Base-by-base conservation (phyloP, 2,113 vertebrate species). In the Tympanuchus pallidicinctus region DNA sequence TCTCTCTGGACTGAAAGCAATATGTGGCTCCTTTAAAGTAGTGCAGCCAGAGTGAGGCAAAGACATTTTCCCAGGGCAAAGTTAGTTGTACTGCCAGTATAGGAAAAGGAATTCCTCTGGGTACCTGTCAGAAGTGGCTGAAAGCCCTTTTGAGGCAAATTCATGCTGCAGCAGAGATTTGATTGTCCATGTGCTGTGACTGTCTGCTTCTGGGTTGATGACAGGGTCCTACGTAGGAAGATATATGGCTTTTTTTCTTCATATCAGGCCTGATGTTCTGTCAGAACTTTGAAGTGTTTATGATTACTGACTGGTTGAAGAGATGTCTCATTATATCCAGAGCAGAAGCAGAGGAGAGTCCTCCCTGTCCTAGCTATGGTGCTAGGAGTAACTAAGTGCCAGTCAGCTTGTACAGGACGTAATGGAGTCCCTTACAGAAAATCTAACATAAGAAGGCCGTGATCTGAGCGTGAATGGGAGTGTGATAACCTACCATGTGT, bases 1-100 rank as follows among this genome's bases (percentile, higher is more conserved):
- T 94, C 82, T 96, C 59, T 88, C 3, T 6, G 57, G 24, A 86
- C 76, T 83, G 82, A 94, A 87, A 63, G 36, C 69, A 64, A 8
- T 84, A 43, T 50, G 43, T 27, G 40, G 80, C 70, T 94, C 73
- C 57, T 74, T 75, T 75, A 90, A 83, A 92, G 64, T 48, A 76
- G 19, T 32, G 36, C 47, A 88, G 40, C 47, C 18, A 30, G 65
- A 88, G 20, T 10, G 36, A 77, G 63, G 52, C 63, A 52, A 34
- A 63, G 65, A 45, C 4, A 4, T 74, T 70, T 48, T 67, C 42
- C 40, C 47, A 67, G 42, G 43, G 75, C 73, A 32, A 86, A 72
- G 43, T 82, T 50, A 80, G 32, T 16, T 86, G 38, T 24, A 20
- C 43, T 47, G 45, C 32, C 28, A 67, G 14, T 24, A 12, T 8